Evolutionary conservation across 2,888 invertebrate genomes (phyloP).

Genomic region (Carpatolechia fugitivella): DNA sequence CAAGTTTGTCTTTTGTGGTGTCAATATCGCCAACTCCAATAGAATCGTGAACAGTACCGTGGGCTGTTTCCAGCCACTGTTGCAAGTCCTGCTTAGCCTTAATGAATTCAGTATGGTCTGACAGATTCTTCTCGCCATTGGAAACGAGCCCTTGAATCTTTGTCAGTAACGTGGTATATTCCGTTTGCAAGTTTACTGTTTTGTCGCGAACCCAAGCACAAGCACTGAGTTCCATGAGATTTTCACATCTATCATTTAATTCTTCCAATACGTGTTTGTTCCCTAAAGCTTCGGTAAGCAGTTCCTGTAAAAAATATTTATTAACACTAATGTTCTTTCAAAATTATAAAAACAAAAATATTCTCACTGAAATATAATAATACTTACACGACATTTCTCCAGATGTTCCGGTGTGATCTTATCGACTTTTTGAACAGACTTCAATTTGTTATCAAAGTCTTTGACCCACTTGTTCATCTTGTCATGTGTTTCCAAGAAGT

Average conservation of each 20-base stretch:
- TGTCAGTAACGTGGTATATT: slow-evolving; percentile 88
- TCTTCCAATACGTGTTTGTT: slow-evolving; percentile 90
- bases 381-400: slow-evolving; percentile 84
- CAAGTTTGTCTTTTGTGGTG: slow-evolving; percentile 88
- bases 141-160: slow-evolving; percentile 89
- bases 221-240: slow-evolving; percentile 91
- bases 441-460: slow-evolving; percentile 82
- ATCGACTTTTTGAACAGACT: slow-evolving; percentile 82
- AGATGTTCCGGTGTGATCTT: slow-evolving; percentile 90
- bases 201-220: slow-evolving; percentile 92
- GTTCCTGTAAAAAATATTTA: slow-evolving; percentile 67
- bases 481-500: slow-evolving; percentile 85
- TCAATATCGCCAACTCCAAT: slow-evolving; percentile 88
- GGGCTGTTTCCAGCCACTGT: slow-evolving; percentile 89
- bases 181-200: slow-evolving; percentile 90
- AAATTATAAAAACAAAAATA: no score
- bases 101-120: slow-evolving; percentile 94
- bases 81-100: slow-evolving; percentile 91
- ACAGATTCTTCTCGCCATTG: slow-evolving; percentile 92
- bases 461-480: slow-evolving; percentile 88
- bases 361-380: no score
- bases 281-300: slow-evolving; percentile 86
- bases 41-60: slow-evolving; percentile 90
- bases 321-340: no score
- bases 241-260: slow-evolving; percentile 91